These are phyloP conservation scores for Corythaixoides concolor DNA, from an alignment of 2,113 vertebrate genomes.

Conservation along the genomic window DNA sequence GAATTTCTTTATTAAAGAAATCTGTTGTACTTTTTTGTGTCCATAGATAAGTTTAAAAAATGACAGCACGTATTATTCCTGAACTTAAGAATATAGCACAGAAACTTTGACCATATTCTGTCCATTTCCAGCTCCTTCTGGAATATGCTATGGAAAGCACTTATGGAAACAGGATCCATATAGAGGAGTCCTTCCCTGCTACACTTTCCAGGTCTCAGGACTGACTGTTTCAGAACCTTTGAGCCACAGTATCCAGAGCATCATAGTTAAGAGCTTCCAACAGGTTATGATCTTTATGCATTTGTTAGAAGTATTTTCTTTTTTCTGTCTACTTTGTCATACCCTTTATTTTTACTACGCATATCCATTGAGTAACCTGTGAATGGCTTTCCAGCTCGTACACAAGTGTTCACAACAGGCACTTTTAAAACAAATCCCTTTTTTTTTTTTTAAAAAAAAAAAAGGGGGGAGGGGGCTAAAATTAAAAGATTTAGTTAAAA, in stretches of 20 bases:
- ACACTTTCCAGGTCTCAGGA: not conserved
- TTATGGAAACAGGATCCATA: not conserved
- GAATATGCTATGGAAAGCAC: not conserved
- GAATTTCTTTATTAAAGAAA: not conserved
- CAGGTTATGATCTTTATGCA: not conserved
- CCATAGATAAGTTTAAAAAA: not conserved
- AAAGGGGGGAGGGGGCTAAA: no score
- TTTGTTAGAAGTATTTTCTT: not conserved
- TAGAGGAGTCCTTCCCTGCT: not conserved
- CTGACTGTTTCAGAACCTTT: not conserved
- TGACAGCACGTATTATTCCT: not conserved
- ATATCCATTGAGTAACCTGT: not conserved
- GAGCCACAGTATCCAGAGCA: not conserved
- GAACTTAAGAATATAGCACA: not conserved
- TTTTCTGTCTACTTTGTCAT: not conserved
- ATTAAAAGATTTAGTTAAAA: not conserved
- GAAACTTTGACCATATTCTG: not conserved
- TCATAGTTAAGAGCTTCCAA: not conserved
- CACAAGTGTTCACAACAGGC: accelerated
- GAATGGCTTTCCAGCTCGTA: not conserved
- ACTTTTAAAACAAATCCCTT: not conserved
- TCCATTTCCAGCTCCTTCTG: not conserved
- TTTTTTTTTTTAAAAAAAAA: no score
- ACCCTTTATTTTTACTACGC: no score
- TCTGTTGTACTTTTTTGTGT: not conserved